Percentiles rank a stretch among this genome's conserved stretches.
These are phyloP conservation scores for Zaprionus davidi DNA, from an alignment of 1,140 invertebrate species.

Conservation along the genomic window DNA sequence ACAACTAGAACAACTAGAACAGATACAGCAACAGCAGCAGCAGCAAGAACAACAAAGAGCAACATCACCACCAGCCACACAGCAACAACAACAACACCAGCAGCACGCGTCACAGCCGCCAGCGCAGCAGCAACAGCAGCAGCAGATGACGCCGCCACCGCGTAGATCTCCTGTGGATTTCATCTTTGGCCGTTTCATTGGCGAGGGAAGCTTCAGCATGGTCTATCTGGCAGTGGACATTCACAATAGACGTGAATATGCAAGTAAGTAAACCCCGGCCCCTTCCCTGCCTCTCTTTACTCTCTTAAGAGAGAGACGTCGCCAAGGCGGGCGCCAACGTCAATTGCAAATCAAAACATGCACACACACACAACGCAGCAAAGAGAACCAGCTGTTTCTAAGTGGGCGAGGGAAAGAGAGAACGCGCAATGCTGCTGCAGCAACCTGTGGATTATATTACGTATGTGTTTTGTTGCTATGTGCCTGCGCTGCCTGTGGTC, in stretches of 20 bases:
- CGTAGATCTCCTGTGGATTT: slow-evolving; percentile 94
- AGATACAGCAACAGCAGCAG: slow-evolving; percentile 31
- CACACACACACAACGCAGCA: slow-evolving; percentile 28
- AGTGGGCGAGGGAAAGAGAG: background rate
- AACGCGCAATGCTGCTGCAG: slow-evolving; percentile 19
- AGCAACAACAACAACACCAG: slow-evolving; percentile 40
- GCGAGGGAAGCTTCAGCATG: slow-evolving; percentile 98
- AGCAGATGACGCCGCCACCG: slow-evolving; percentile 81
- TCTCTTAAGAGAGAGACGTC: slow-evolving; percentile 17
- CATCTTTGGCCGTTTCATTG: slow-evolving; percentile 97
- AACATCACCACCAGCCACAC: slow-evolving; percentile 32
- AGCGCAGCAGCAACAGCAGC: slow-evolving; percentile 34
- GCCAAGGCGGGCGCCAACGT: slow-evolving; percentile 19
- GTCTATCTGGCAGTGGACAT: slow-evolving; percentile 97
- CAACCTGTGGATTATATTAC: slow-evolving; percentile 21
- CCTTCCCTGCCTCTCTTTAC: background rate
- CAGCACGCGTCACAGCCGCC: slow-evolving; percentile 24
- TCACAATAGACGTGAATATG: slow-evolving; percentile 94
- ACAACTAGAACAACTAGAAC: slow-evolving; percentile 18
- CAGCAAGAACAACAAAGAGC: slow-evolving; percentile 49
- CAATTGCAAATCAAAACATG: slow-evolving; percentile 44
- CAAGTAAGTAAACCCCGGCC: slow-evolving; percentile 89
- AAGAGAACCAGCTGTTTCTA: slow-evolving; percentile 32
- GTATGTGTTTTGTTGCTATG: slow-evolving; percentile 10
- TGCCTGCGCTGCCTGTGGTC: slow-evolving; percentile 9